These are phyloP conservation scores for Tringa solitaria DNA, from an alignment of 2,113 vertebrate genomes.

Conservation along the genomic window DNA sequence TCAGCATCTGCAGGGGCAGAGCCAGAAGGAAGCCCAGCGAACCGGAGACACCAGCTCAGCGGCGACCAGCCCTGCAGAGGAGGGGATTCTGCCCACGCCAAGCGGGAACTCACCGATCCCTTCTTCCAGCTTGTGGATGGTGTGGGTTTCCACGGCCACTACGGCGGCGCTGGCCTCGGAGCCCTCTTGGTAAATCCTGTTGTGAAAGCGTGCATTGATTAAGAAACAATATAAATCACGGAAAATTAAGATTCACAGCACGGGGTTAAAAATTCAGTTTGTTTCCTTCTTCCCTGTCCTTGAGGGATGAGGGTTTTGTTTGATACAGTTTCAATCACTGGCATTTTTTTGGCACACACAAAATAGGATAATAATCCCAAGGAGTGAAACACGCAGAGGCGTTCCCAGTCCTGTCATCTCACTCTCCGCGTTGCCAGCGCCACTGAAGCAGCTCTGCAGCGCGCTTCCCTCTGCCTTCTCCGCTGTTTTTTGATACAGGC, in stretches of 20 bases:
- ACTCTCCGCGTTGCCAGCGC: background rate
- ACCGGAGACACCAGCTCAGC: background rate
- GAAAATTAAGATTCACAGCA: slow-evolving; percentile 42
- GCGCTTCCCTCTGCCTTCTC: background rate
- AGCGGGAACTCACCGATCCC: slow-evolving; percentile 76
- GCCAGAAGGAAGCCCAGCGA: background rate
- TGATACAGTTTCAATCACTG: background rate
- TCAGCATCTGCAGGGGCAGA: slow-evolving; percentile 46
- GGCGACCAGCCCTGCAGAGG: background rate
- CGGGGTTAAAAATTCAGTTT: background rate
- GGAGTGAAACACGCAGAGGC: background rate
- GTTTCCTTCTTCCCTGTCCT: background rate
- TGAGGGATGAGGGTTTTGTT: background rate
- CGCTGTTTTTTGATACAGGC: background rate
- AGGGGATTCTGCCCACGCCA: background rate
- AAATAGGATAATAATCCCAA: background rate
- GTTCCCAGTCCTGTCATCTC: background rate
- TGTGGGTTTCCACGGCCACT: slow-evolving; percentile 86
- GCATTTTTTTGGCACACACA: background rate
- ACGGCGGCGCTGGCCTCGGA: slow-evolving; percentile 81
- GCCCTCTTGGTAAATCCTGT: slow-evolving; percentile 83
- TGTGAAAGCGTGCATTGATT: slow-evolving; percentile 63
- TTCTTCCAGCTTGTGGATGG: slow-evolving; percentile 83
- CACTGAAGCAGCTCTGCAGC: background rate
- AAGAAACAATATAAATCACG: slow-evolving; percentile 10